phyloP scores from a whole-genome alignment of 2,797 vertebrate genomes.

The Pachyuromys duprasi region DNA sequence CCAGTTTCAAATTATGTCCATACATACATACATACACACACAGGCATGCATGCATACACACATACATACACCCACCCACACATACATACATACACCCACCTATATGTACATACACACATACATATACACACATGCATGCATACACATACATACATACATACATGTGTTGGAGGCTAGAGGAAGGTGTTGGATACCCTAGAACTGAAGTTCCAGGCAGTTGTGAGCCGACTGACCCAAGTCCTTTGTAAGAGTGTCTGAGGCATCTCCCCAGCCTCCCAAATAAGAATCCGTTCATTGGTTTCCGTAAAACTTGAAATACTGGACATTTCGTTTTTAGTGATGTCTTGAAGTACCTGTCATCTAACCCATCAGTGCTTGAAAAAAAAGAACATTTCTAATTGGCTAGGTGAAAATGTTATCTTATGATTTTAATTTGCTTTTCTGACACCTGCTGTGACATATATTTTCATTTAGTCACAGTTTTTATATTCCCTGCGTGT shows the following conservation, averaged over 20 bases:
- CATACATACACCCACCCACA: neutral
- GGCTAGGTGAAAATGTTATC: neutral
- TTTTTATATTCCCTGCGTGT: conserved; percentile 24
- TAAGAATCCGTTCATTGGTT: neutral
- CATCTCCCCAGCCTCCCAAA: neutral
- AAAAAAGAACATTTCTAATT: conserved; percentile 22
- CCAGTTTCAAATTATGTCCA: neutral
- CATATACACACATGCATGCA: neutral
- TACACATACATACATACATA: no score
- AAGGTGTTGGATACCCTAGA: neutral
- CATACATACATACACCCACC: accelerated
- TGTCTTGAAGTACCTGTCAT: neutral
- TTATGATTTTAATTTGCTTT: conserved; percentile 39
- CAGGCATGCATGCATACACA: no score
- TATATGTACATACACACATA: neutral
- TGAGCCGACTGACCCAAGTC: neutral
- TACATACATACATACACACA: neutral
- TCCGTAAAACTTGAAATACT: neutral
- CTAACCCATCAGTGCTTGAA: neutral
- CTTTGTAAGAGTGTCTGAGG: neutral
- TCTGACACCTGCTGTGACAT: neutral
- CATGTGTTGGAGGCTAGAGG: neutral
- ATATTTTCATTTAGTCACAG: conserved; percentile 57
- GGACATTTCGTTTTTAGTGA: neutral
- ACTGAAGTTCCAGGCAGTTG: neutral